Conservation (phyloP, 2,888 invertebrate genomes). For the Hyposoter didymator region DNA sequence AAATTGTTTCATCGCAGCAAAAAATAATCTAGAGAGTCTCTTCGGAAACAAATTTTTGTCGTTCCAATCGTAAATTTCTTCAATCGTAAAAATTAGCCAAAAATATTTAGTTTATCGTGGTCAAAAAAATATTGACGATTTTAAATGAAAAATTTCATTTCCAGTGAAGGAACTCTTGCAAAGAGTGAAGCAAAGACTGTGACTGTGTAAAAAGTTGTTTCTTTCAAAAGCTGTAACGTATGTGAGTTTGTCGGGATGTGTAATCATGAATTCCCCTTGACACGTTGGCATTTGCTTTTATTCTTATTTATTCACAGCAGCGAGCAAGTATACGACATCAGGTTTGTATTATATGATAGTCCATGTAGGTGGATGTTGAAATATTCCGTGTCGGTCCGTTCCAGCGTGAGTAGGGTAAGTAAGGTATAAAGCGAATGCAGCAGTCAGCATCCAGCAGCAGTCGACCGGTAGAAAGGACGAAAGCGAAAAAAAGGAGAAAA, state of each 20-base stretch:
- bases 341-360: constrained; percentile 26
- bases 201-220: neutral
- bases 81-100: too few relatives aligned
- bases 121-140: too few relatives aligned
- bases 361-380: constrained; percentile 45
- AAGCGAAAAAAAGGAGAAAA: constrained; percentile 31
- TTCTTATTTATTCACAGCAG: constrained; percentile 62
- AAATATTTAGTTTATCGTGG: too few relatives aligned
- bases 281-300: constrained; percentile 44
- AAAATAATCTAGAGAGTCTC: too few relatives aligned
- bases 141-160: too few relatives aligned
- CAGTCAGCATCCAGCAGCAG: constrained; percentile 25
- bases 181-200: neutral
- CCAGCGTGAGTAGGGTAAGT: constrained; percentile 16
- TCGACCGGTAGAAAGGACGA: constrained; percentile 39
- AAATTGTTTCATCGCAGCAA: too few relatives aligned
- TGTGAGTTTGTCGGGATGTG: neutral
- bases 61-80: too few relatives aligned
- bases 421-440: constrained; percentile 31
- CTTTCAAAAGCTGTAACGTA: neutral
- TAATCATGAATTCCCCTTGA: constrained; percentile 63
- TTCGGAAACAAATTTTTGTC: too few relatives aligned
- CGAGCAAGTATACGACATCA: constrained; percentile 13
- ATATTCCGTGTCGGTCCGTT: constrained; percentile 47
- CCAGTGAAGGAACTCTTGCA: too few relatives aligned